These are phyloP conservation scores for Arothron firmamentum DNA, from an alignment of 2,113 vertebrate species.

Conservation along the genomic window DNA sequence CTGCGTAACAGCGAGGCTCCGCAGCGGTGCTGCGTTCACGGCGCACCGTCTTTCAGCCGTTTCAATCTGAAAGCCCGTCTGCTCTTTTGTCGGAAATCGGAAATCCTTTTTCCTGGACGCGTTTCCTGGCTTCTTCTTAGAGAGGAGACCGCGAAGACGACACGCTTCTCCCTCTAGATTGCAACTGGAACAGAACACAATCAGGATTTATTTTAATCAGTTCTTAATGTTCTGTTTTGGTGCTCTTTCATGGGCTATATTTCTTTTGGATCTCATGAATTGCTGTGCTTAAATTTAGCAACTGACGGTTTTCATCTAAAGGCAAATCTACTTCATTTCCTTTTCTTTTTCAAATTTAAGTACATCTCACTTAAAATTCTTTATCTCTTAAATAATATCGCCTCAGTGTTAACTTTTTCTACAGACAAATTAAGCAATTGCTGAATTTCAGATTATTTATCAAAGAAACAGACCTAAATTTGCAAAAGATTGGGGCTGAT, in stretches of 20 bases:
- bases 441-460: neutral
- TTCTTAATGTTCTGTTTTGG: neutral
- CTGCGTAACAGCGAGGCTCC: slow-evolving; percentile 13
- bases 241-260: neutral
- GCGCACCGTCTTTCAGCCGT: slow-evolving; percentile 47
- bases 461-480: neutral
- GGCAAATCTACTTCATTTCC: neutral
- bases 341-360: neutral
- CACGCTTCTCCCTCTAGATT: slow-evolving; percentile 40
- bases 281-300: neutral
- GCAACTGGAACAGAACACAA: slow-evolving; percentile 25
- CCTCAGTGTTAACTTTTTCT: no score
- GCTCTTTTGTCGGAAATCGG: slow-evolving; percentile 89
- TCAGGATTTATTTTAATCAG: slow-evolving; percentile 15
- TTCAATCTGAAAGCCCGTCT: slow-evolving; percentile 70
- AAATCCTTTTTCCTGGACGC: slow-evolving; percentile 99
- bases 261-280: neutral
- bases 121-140: slow-evolving; percentile 90
- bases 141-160: slow-evolving; percentile 52
- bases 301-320: neutral
- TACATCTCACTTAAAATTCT: no score
- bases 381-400: no score
- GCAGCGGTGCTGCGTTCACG: slow-evolving; percentile 22
- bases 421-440: no score
- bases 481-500: neutral